These are phyloP conservation scores for Eupithecia inturbata DNA, from an alignment of 2,888 invertebrate genomes.

Conservation along the genomic window DNA sequence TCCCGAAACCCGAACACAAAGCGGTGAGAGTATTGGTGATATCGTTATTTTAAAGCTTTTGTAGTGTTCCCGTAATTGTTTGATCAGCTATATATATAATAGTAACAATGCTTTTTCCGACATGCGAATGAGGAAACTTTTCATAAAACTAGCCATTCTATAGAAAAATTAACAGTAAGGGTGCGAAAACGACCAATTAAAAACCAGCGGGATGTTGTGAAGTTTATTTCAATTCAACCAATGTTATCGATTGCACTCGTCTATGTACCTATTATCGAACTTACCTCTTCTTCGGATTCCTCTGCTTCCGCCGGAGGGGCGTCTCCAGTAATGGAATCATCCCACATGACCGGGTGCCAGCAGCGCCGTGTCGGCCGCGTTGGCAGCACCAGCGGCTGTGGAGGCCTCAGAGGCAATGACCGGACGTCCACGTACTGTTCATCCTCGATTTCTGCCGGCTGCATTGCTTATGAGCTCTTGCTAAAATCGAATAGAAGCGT, in stretches of 20 bases:
- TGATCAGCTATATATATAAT: not conserved
- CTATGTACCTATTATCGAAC: slow-evolving; percentile 3
- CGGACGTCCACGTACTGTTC: slow-evolving; percentile 74
- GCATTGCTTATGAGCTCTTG: slow-evolving; percentile 44
- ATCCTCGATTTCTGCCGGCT: slow-evolving; percentile 58
- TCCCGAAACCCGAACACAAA: not conserved
- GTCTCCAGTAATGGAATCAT: slow-evolving; percentile 72
- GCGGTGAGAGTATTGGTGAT: not conserved
- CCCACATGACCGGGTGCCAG: slow-evolving; percentile 87
- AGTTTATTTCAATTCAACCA: not conserved
- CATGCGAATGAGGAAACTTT: not conserved
- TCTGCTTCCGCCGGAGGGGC: slow-evolving; percentile 62
- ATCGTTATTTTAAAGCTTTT: not conserved
- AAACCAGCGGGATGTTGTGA: too few relatives aligned
- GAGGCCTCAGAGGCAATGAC: slow-evolving; percentile 73
- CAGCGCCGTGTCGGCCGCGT: slow-evolving; percentile 81
- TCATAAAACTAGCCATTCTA: not conserved
- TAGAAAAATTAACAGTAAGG: too few relatives aligned
- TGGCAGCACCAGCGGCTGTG: slow-evolving; percentile 78
- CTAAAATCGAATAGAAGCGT: not conserved
- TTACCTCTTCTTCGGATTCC: slow-evolving; percentile 51
- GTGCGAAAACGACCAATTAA: not conserved
- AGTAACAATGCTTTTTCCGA: not conserved
- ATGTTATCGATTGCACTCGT: not conserved
- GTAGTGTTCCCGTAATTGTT: not conserved